Percentiles rank a stretch among this genome's conserved stretches.
Evolutionary conservation across 2,797 vertebrate species (phyloP).

Genomic region (Esox masquinongy): DNA sequence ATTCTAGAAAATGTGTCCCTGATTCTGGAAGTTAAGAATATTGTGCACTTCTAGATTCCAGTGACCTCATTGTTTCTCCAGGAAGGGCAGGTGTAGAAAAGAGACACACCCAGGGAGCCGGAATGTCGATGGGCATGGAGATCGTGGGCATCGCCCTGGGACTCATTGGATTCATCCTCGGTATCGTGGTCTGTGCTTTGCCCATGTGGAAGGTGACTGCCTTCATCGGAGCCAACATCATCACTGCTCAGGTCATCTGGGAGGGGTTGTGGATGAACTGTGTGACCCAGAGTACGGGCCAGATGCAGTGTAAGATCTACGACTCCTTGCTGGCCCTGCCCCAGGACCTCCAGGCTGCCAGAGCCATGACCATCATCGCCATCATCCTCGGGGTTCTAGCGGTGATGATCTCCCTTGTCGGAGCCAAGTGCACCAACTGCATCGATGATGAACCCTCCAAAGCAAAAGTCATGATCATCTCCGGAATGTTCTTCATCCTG

Average conservation of each 20-base stretch:
- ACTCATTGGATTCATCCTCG: conserved; percentile 82
- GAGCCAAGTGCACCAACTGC: conserved; percentile 94
- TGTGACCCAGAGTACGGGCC: conserved; percentile 87
- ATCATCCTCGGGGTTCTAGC: conserved; percentile 84
- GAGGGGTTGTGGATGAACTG: conserved; percentile 92
- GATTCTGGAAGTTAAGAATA: background rate
- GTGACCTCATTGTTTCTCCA: background rate
- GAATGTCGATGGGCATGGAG: conserved; percentile 95
- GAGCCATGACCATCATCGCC: conserved; percentile 84
- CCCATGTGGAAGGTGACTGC: background rate
- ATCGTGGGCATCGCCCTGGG: conserved; percentile 85
- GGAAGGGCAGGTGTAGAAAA: conserved; percentile 2
- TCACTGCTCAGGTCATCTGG: conserved; percentile 85
- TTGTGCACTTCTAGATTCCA: background rate
- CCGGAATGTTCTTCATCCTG: conserved; percentile 86
- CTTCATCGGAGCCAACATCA: conserved; percentile 77
- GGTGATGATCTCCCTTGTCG: conserved; percentile 85
- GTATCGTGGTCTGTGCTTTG: conserved; percentile 59
- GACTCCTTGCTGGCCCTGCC: conserved; percentile 86
- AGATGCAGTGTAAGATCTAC: conserved; percentile 91
- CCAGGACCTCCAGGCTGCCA: conserved; percentile 87
- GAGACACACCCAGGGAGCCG: conserved; percentile 20
- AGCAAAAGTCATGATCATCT: conserved; percentile 89
- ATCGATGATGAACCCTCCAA: conserved; percentile 88
- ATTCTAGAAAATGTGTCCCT: background rate